phyloP scores from a whole-genome alignment of 2,888 invertebrate species.

The Catocala nupta region DNA sequence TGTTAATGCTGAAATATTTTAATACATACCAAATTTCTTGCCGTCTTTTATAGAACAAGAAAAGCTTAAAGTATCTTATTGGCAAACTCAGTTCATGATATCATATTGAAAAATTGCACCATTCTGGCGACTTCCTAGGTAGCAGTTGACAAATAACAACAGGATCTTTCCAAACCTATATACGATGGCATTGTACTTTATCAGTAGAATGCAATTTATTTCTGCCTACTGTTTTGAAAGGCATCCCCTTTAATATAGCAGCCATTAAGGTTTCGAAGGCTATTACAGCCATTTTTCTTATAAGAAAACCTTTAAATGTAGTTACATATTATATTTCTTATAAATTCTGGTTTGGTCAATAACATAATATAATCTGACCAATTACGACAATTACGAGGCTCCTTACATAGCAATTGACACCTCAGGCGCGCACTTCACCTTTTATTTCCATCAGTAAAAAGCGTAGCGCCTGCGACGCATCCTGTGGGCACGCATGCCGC shows the following conservation, averaged over 20 bases:
- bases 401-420: conserved; percentile 72
- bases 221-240: background rate
- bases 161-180: too few relatives aligned
- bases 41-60: too few relatives aligned
- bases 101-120: too few relatives aligned
- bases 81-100: too few relatives aligned
- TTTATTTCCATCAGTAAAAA: conserved; percentile 39
- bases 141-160: background rate
- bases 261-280: background rate
- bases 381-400: conserved; percentile 57
- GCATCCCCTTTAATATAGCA: background rate
- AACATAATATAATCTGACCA: conserved; percentile 61
- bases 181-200: too few relatives aligned
- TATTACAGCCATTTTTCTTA: conserved; percentile 12
- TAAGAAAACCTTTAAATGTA: conserved; percentile 3
- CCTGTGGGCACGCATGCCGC: conserved; percentile 40
- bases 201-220: conserved; percentile 1
- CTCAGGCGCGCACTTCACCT: conserved; percentile 57
- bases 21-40: too few relatives aligned
- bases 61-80: too few relatives aligned
- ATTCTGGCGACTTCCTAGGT: too few relatives aligned
- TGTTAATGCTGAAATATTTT: too few relatives aligned
- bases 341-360: conserved; percentile 47
- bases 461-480: conserved; percentile 26
- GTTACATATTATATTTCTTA: too few relatives aligned